These are phyloP conservation scores for Melipona bicolor DNA, from an alignment of 2,888 invertebrate species.

Conservation along the genomic window DNA sequence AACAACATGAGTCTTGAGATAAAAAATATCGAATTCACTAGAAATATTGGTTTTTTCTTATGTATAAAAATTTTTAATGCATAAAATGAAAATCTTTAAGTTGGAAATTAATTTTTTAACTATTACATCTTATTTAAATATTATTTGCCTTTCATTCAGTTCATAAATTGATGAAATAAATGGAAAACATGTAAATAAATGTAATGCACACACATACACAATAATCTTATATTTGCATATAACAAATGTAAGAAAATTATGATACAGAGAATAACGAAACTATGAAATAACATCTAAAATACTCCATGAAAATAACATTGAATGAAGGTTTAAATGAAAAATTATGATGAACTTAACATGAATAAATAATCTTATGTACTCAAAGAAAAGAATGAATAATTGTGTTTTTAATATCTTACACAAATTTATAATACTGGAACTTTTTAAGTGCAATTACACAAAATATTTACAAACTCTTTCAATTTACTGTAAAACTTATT, in stretches of 20 bases:
- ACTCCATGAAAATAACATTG: neutral
- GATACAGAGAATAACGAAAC: conserved; percentile 1
- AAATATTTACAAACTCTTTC: neutral
- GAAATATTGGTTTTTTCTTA: neutral
- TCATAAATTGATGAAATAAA: neutral
- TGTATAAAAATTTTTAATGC: neutral
- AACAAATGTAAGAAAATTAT: neutral
- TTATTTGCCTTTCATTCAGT: neutral
- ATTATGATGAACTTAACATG: conserved; percentile 10
- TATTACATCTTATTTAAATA: neutral
- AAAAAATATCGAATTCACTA: conserved; percentile 1
- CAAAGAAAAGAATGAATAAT: neutral
- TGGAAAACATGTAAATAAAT: neutral
- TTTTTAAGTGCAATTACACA: neutral
- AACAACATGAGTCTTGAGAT: conserved; percentile 49
- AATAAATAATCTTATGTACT: conserved; percentile 3
- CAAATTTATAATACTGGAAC: conserved; percentile 2
- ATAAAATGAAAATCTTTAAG: neutral
- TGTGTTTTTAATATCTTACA: neutral
- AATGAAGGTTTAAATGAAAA: conserved; percentile 30
- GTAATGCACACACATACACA: neutral
- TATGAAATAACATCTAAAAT: neutral
- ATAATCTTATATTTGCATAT: neutral
- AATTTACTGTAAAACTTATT: neutral
- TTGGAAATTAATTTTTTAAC: neutral